These are phyloP conservation scores for Perizoma flavofasciatum DNA, from an alignment of 2,888 invertebrate species.

Conservation along the genomic window DNA sequence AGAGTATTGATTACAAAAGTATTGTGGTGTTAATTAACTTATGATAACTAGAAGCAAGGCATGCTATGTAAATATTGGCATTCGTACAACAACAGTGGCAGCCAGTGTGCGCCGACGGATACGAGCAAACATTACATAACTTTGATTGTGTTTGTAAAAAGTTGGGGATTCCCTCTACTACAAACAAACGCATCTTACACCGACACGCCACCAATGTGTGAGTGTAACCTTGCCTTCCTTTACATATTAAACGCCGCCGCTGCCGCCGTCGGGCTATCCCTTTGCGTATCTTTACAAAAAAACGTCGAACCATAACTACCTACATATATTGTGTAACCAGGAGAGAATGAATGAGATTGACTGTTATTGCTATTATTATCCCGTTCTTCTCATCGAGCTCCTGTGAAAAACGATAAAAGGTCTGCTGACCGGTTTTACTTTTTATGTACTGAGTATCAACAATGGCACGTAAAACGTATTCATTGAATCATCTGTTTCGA, in stretches of 20 bases:
- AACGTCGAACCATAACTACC: slow-evolving; percentile 70
- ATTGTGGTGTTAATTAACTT: slow-evolving; percentile 76
- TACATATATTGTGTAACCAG: slow-evolving; percentile 70
- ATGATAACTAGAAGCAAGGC: slow-evolving; percentile 73
- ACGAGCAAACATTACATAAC: slow-evolving; percentile 83
- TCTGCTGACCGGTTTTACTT: slow-evolving; percentile 79
- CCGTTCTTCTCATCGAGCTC: slow-evolving; percentile 70
- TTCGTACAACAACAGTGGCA: slow-evolving; percentile 76
- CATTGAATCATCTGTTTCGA: slow-evolving; percentile 73
- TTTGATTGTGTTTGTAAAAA: slow-evolving; percentile 84
- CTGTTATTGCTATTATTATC: slow-evolving; percentile 81
- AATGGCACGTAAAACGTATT: slow-evolving; percentile 80
- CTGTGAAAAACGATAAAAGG: slow-evolving; percentile 77
- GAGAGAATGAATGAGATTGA: slow-evolving; percentile 80
- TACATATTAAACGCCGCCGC: slow-evolving; percentile 81
- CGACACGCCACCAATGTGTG: slow-evolving; percentile 69
- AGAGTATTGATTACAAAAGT: slow-evolving; percentile 38
- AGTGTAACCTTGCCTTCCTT: slow-evolving; percentile 82
- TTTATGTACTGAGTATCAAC: slow-evolving; percentile 77
- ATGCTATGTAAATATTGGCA: slow-evolving; percentile 79
- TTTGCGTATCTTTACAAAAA: slow-evolving; percentile 80
- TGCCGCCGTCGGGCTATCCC: slow-evolving; percentile 82
- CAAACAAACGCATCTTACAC: slow-evolving; percentile 78
- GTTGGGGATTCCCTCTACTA: slow-evolving; percentile 83
- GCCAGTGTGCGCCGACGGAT: slow-evolving; percentile 71